A percentile compares a stretch with the other conserved stretches of the same genome.
phyloP scores from a whole-genome alignment of 2,888 invertebrate genomes.

The Drosophila nr. medialis region DNA sequence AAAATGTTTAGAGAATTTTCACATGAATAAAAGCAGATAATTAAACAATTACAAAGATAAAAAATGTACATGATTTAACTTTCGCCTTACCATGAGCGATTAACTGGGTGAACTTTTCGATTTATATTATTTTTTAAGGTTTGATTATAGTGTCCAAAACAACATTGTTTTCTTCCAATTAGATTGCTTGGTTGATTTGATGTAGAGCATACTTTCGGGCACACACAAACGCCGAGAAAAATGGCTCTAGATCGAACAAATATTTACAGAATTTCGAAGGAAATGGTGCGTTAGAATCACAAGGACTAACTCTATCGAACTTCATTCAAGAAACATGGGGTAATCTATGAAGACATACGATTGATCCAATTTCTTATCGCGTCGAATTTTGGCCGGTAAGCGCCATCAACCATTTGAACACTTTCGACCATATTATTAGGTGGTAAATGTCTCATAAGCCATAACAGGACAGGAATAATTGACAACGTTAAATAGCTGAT shows the following conservation, averaged over 20 bases:
- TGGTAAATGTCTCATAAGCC: neutral
- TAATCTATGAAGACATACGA: no score
- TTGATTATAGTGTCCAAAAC: neutral
- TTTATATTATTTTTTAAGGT: neutral
- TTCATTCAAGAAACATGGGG: neutral
- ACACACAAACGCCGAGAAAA: neutral
- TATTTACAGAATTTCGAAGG: neutral
- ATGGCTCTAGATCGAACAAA: neutral
- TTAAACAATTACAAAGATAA: conserved; percentile 21
- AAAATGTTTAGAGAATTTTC: conserved; percentile 64
- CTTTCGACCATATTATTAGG: neutral
- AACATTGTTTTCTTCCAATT: neutral
- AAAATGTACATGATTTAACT: neutral
- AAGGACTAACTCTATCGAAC: neutral
- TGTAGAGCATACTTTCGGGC: neutral
- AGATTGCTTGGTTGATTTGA: neutral
- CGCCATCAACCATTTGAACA: neutral
- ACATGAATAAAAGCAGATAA: conserved; percentile 46
- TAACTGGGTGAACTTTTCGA: neutral
- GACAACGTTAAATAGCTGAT: conserved; percentile 52
- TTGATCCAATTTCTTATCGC: neutral
- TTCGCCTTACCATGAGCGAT: neutral
- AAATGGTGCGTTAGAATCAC: neutral
- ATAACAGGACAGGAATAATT: neutral
- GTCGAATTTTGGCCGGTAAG: neutral